phyloP scores from a whole-genome alignment of 2,888 invertebrate genomes.

The Strigamia maritima region DNA sequence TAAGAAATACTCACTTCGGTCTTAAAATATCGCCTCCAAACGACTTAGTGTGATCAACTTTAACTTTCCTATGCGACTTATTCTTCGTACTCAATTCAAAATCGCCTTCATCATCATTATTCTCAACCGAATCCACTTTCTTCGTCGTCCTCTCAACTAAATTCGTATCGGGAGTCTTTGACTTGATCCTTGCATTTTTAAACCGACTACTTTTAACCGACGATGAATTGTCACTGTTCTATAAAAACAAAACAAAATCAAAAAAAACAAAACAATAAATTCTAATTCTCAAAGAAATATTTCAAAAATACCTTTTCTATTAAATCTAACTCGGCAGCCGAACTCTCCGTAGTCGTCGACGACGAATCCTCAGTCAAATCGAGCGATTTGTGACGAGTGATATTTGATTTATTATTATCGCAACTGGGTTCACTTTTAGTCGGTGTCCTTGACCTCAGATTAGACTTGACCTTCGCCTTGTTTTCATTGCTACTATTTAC shows the following conservation, averaged over 20 bases:
- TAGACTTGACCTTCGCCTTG: conserved; percentile 40
- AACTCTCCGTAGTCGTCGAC: conserved; percentile 68
- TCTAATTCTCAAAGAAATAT: neutral
- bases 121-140: neutral
- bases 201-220: neutral
- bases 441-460: conserved; percentile 44
- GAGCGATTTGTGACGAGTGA: neutral
- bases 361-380: conserved; percentile 60
- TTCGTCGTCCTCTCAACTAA: neutral
- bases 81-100: conserved; percentile 38
- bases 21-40: conserved; percentile 31
- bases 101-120: conserved; percentile 35
- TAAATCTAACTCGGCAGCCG: conserved; percentile 60
- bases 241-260: neutral
- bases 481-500: too few relatives aligned
- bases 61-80: conserved; percentile 27
- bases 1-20: conserved; percentile 1
- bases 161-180: neutral
- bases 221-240: conserved; percentile 42
- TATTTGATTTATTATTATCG: neutral
- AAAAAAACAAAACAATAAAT: neutral
- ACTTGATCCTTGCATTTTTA: neutral
- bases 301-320: conserved; percentile 43
- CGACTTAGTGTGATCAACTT: conserved; percentile 33
- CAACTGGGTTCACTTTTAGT: neutral